Percentiles rank a stretch among this genome's conserved stretches.
Evolutionary conservation across 2,797 vertebrate species (phyloP).

Genomic region (Glyptemys insculpta): DNA sequence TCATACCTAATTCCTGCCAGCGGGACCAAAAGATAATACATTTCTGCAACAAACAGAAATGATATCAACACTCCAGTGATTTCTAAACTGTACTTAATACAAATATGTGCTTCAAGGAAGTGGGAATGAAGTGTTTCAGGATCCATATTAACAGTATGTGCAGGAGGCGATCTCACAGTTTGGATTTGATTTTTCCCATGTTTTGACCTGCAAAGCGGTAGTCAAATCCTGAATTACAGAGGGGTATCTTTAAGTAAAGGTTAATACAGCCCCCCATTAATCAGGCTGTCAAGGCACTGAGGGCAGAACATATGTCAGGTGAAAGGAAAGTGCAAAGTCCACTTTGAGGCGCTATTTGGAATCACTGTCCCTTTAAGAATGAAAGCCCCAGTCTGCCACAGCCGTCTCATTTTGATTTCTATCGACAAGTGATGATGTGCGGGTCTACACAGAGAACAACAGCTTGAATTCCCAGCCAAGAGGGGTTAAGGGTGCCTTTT

Average conservation of each 20-base stretch:
- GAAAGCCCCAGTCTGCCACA: neutral
- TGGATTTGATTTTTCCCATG: neutral
- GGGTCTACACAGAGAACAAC: conserved; percentile 70
- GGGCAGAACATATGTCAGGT: neutral
- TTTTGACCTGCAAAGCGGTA: neutral
- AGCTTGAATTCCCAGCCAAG: conserved; percentile 78
- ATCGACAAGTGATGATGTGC: conserved; percentile 78
- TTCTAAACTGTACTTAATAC: neutral
- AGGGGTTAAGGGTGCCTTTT: conserved; percentile 79
- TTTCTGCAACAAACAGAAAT: neutral
- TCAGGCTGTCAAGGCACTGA: accelerated
- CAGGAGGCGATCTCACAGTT: accelerated
- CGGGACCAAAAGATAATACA: neutral
- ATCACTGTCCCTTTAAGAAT: conserved; percentile 53
- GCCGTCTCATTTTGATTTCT: conserved; percentile 69
- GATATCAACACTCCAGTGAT: neutral
- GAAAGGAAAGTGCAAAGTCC: neutral
- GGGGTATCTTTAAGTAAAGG: accelerated
- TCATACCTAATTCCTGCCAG: neutral
- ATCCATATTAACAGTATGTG: accelerated
- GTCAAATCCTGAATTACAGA: accelerated
- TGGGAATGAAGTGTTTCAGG: neutral
- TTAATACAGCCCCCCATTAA: accelerated
- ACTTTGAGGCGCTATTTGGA: neutral
- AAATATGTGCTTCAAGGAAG: too few species aligned